phyloP scores from a whole-genome alignment of 2,797 vertebrate species.

The Brachymystax lenok region DNA sequence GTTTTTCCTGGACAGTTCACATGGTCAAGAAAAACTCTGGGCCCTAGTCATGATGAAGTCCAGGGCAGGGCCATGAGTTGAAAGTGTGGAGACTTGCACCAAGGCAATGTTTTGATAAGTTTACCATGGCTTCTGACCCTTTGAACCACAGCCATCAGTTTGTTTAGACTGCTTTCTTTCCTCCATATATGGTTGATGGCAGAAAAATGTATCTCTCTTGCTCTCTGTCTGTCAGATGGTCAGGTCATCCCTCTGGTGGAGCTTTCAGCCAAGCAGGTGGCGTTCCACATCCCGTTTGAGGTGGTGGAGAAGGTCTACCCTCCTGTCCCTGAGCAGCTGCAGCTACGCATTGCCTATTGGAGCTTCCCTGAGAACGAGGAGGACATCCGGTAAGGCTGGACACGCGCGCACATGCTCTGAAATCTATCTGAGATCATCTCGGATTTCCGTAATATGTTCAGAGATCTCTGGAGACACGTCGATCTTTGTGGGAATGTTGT shows the following conservation, averaged over 20 bases:
- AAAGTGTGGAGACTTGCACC: not conserved
- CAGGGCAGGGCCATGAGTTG: slow-evolving; percentile 3
- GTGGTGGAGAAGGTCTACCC: slow-evolving; percentile 99
- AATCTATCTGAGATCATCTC: no score
- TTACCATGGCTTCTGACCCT: slow-evolving; percentile 24
- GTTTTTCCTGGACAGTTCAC: not conserved
- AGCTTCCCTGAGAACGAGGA: slow-evolving; percentile 99
- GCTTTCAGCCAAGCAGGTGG: slow-evolving; percentile 96
- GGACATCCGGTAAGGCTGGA: slow-evolving; percentile 88
- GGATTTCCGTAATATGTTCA: not conserved
- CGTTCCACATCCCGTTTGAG: slow-evolving; percentile 99
- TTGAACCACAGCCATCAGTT: slow-evolving; percentile 33
- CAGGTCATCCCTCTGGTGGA: slow-evolving; percentile 97
- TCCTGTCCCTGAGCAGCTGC: slow-evolving; percentile 95
- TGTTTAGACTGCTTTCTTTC: slow-evolving; percentile 40
- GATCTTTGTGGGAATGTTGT: no score
- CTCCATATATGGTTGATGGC: slow-evolving; percentile 54
- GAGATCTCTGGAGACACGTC: no score
- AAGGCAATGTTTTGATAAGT: slow-evolving; percentile 22
- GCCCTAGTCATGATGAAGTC: slow-evolving; percentile 5
- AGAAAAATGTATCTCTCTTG: slow-evolving; percentile 11
- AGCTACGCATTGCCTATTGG: slow-evolving; percentile 98
- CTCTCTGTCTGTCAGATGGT: slow-evolving; percentile 79
- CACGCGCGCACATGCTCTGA: not conserved
- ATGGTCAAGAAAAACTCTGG: no score